Evolutionary conservation across 2,888 invertebrate species (phyloP), one percentile per base, ranked within the genome.

Genomic region (Gastracanthus pulcherrimus): DNA sequence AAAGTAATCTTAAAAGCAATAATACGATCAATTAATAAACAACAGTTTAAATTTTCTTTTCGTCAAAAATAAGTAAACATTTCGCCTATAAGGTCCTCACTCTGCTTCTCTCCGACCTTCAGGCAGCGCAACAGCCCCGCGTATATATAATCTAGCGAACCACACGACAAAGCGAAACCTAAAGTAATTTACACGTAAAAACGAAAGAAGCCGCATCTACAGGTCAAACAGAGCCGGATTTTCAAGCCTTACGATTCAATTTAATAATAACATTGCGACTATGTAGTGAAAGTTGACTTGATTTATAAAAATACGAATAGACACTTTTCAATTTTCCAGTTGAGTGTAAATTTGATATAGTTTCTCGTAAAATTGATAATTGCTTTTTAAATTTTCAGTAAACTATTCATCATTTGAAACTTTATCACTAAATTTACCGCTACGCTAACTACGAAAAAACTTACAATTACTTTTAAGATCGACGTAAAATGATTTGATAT

Each of bases 61-160:
- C 36, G 31, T 48, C 64, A 64, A 77, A 77, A 80, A 77, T 77
- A 80, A 83, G 48, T 70, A 83, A 67, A 78, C 66, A 66, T 72
- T 69, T 74, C 48, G 71, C 70, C 66, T 41, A n/a, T n/a, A 69
- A 76, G 67, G 51, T 74, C 67, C 45, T 70, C 34, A 23, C 19
- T 60, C 70, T 66, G n/a, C n/a, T 81, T 74, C 29, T 48, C 19
- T 45, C 26, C 51, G 45, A 41, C 55, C 36, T 48, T 31, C 31
- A 48, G 29, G 48, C 41, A 31, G 66, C 45, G 70, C 58, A 72
- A 76, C n/a, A 71, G 26, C 55, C 29, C 19, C 19, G 9, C 29
- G 26, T 74, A 69, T 55, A 62, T 69, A 51, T 38, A 72, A 51
- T 70, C 31, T 31, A 70, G 7, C 3, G 70, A 62, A 66, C 51